phyloP scores from a whole-genome alignment of 2,113 vertebrate species.

The Amazona guildingii region DNA sequence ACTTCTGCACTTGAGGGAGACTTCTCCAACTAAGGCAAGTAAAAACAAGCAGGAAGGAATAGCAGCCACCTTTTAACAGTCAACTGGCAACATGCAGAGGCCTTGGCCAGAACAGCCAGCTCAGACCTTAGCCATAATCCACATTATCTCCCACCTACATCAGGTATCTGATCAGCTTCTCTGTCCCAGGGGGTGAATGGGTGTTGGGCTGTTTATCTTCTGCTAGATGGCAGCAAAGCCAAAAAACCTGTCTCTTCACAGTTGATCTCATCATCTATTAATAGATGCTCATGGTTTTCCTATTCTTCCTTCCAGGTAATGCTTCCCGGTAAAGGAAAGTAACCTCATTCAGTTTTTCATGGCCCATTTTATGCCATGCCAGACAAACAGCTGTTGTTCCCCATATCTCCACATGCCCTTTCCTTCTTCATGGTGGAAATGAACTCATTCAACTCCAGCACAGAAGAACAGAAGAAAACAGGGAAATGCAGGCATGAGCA shows the following conservation, averaged over 20 bases:
- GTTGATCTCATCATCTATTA: neutral
- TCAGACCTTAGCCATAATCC: neutral
- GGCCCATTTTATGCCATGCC: neutral
- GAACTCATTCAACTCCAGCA: neutral
- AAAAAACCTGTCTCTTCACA: neutral
- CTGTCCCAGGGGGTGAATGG: neutral
- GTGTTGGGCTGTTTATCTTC: neutral
- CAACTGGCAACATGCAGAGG: neutral
- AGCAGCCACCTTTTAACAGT: neutral
- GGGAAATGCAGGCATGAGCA: neutral
- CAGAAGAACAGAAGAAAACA: neutral
- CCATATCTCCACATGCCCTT: accelerated
- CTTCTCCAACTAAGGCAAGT: neutral
- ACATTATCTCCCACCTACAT: neutral
- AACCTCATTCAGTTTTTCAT: neutral
- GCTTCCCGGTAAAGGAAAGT: neutral
- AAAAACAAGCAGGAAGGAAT: neutral
- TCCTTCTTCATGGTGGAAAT: neutral
- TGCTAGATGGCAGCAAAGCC: constrained; percentile 61
- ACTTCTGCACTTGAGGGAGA: neutral
- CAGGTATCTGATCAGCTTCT: neutral
- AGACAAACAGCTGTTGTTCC: neutral
- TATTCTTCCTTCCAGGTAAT: neutral
- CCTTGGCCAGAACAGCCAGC: neutral
- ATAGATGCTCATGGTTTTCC: neutral